phyloP scores from a whole-genome alignment of 64 coral and sea anemone species.

The Anthopleura sola region DNA sequence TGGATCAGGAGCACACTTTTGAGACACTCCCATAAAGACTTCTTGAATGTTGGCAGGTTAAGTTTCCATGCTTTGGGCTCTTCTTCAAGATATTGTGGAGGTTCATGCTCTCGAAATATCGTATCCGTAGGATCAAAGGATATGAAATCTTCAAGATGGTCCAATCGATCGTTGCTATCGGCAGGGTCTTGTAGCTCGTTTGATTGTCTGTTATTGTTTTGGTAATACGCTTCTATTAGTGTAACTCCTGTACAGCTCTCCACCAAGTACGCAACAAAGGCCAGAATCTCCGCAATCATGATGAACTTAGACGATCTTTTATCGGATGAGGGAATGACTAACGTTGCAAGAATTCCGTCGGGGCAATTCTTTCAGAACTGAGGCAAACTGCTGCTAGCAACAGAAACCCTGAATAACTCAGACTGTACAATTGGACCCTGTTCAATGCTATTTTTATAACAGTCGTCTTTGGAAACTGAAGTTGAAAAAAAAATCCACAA shows the following conservation, averaged over 20 bases:
- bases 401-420: background rate
- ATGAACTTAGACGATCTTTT: no score
- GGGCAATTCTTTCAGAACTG: background rate
- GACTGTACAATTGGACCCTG: no score
- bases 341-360: background rate
- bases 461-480: background rate
- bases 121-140: background rate
- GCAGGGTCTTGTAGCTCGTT: background rate
- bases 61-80: background rate
- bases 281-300: background rate
- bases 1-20: constrained; percentile 22
- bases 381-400: no score
- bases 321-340: no score
- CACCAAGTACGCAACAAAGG: background rate
- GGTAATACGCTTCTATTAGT: background rate
- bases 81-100: background rate
- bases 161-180: background rate
- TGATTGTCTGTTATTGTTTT: background rate
- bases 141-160: background rate
- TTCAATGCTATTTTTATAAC: no score
- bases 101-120: background rate
- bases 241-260: background rate
- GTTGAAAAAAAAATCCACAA: background rate
- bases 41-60: background rate
- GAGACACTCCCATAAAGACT: background rate